phyloP scores from a whole-genome alignment of 35 echinoderm and acorn worm species.

The Ophioderma brevispina region DNA sequence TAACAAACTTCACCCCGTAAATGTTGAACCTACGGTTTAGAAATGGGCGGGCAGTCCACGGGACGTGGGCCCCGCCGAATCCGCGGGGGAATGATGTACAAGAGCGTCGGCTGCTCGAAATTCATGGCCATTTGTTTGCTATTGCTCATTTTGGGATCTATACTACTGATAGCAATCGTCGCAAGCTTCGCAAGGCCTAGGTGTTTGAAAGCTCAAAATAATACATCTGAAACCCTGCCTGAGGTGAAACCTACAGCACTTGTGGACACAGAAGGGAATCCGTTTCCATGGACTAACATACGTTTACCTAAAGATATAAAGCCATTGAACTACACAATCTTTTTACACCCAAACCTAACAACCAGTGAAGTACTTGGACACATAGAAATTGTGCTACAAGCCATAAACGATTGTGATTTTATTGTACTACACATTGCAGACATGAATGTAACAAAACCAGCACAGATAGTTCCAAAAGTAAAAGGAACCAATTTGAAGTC shows the following conservation, averaged over 20 bases:
- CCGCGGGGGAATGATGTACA: neutral
- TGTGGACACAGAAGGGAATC: slow-evolving; percentile 27
- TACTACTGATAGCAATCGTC: slow-evolving; percentile 30
- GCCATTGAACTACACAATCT: slow-evolving; percentile 67
- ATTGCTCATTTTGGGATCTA: neutral
- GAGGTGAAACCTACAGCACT: neutral
- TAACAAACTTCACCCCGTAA: neutral
- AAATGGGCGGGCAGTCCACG: neutral
- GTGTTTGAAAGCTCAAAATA: neutral
- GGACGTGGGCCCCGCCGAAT: neutral
- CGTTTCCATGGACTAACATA: slow-evolving; percentile 66
- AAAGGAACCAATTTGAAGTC: neutral
- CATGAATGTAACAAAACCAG: slow-evolving; percentile 48
- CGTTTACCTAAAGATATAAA: slow-evolving; percentile 58
- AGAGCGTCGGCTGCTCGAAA: neutral
- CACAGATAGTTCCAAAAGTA: neutral
- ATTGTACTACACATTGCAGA: slow-evolving; percentile 75
- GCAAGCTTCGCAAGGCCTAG: slow-evolving; percentile 35
- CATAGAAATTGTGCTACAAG: slow-evolving; percentile 36
- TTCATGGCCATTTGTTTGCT: neutral
- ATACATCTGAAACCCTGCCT: neutral
- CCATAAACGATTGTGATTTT: neutral
- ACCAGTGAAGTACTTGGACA: slow-evolving; percentile 35
- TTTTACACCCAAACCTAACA: slow-evolving; percentile 71
- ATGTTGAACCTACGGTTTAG: neutral